Conservation (phyloP, 2,797 vertebrate genomes). For the Amazonetta brasiliensis region DNA sequence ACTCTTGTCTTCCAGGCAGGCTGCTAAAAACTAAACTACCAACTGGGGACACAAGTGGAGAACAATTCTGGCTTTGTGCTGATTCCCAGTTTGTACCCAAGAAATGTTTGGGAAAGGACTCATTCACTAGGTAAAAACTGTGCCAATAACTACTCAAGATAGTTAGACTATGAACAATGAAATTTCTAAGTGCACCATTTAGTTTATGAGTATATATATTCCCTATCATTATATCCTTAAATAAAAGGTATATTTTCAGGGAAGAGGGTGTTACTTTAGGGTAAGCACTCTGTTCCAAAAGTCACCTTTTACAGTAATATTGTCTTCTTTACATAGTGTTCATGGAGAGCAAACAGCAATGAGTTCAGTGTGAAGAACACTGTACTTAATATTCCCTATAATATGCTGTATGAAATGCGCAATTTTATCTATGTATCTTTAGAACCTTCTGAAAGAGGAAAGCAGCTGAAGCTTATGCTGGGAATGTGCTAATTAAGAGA, state of each 20-base stretch:
- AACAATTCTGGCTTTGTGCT: not conserved
- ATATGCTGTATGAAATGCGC: not conserved
- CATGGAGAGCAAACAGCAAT: not conserved
- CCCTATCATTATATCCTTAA: not conserved
- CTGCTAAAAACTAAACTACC: not conserved
- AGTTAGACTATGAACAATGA: not conserved
- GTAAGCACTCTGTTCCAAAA: not conserved
- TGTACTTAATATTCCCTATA: not conserved
- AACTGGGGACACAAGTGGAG: not conserved
- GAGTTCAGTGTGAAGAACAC: not conserved
- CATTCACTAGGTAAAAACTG: not conserved
- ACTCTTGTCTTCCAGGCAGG: not conserved
- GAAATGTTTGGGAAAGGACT: not conserved
- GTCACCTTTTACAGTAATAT: not conserved
- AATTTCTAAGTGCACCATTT: not conserved
- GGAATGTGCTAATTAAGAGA: slow-evolving; percentile 45
- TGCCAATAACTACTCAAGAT: not conserved
- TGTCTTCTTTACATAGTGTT: not conserved
- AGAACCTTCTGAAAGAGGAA: slow-evolving; percentile 14
- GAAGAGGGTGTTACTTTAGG: not conserved
- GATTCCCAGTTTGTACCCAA: not conserved
- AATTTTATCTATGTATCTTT: not conserved
- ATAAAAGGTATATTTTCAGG: not conserved
- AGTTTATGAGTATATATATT: not conserved
- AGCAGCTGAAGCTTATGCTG: slow-evolving; percentile 5